These are phyloP conservation scores for Nebria ingens DNA, from an alignment of 1,140 invertebrate genomes.

Conservation along the genomic window DNA sequence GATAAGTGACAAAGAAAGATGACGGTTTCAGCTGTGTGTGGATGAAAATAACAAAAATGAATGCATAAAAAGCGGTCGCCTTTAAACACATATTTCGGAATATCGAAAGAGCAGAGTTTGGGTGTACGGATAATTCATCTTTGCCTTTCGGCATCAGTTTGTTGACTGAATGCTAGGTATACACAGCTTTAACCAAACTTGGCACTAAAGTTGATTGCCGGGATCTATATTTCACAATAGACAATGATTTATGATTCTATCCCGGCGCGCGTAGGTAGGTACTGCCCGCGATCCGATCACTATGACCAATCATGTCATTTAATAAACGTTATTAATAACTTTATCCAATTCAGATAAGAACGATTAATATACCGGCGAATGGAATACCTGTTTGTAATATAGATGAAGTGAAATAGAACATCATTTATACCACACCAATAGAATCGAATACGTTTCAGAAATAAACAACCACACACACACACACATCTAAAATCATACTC, in stretches of 20 bases:
- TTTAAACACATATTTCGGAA: slow-evolving; percentile 4
- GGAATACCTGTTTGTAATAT: slow-evolving; percentile 7
- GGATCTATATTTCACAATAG: not conserved
- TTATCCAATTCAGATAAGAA: slow-evolving; percentile 15
- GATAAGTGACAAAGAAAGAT: too few species aligned
- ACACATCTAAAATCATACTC: too few species aligned
- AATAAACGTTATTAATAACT: slow-evolving; percentile 18
- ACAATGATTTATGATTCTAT: not conserved
- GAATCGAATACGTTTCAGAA: too few species aligned
- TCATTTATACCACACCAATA: too few species aligned
- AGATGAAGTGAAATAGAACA: too few species aligned
- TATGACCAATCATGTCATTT: slow-evolving; percentile 16
- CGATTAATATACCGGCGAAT: slow-evolving; percentile 15
- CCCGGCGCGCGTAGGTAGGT: not conserved
- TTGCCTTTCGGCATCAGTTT: not conserved
- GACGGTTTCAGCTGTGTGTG: too few species aligned
- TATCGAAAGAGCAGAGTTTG: not conserved
- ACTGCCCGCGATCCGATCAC: slow-evolving; percentile 10
- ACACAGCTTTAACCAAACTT: not conserved
- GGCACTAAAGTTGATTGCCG: not conserved
- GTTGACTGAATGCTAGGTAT: not conserved
- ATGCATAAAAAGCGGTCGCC: too few species aligned
- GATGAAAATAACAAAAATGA: too few species aligned
- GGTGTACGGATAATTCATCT: slow-evolving; percentile 8
- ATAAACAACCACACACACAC: too few species aligned